Evolutionary conservation across 1,140 invertebrate species (phyloP).

Genomic region (Lepidurus arcticus): DNA sequence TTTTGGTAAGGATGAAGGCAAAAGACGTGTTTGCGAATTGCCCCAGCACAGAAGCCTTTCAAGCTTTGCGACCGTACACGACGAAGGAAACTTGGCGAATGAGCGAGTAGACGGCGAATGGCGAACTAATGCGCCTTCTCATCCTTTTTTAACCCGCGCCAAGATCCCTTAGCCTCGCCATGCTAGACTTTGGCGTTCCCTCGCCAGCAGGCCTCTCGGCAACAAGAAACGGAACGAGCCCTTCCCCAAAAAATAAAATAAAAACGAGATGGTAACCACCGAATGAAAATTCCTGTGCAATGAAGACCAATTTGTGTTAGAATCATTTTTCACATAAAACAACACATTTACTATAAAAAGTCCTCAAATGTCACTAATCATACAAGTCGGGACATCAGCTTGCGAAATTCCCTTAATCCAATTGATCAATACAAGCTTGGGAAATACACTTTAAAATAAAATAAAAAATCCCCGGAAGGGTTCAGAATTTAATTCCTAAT

Average conservation of each 20-base stretch:
- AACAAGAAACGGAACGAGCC: constrained; percentile 16
- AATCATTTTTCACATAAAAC: not conserved
- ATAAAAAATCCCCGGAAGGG: not conserved
- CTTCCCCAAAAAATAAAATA: not conserved
- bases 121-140: not conserved
- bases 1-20: too few species aligned
- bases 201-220: not conserved
- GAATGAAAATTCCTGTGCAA: not conserved
- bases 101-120: constrained; percentile 9
- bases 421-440: not conserved
- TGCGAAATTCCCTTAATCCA: not conserved
- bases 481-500: not conserved
- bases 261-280: not conserved
- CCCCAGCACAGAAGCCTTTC: not conserved
- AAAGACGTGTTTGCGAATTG: not conserved
- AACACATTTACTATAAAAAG: not conserved
- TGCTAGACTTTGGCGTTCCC: not conserved
- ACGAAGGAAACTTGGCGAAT: not conserved
- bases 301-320: not conserved
- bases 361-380: too few species aligned
- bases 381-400: too few species aligned
- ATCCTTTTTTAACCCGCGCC: not conserved
- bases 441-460: not conserved
- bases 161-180: not conserved
- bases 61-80: not conserved